Evolutionary conservation across 2,888 invertebrate genomes (phyloP).

Genomic region (Platynereis dumerilii): DNA sequence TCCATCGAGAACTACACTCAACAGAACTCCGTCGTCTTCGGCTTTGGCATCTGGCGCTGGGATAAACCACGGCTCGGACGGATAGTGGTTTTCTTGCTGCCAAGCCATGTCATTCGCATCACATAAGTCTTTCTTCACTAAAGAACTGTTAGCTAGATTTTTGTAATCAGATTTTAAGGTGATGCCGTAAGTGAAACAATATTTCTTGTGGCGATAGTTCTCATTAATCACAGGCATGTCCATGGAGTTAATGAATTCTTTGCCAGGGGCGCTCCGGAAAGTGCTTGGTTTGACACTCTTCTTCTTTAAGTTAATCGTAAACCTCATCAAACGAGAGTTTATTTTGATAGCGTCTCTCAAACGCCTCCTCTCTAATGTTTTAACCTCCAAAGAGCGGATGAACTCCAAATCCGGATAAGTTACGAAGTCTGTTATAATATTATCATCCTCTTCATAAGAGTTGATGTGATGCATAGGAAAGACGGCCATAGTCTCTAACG

Average conservation of each 20-base stretch:
- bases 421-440: slow-evolving; percentile 47
- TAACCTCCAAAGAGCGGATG: slow-evolving; percentile 44
- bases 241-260: slow-evolving; percentile 40
- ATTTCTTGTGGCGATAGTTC: slow-evolving; percentile 43
- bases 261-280: slow-evolving; percentile 29
- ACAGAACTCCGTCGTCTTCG: slow-evolving; percentile 56
- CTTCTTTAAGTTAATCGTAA: slow-evolving; percentile 40
- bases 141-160: slow-evolving; percentile 42
- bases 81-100: slow-evolving; percentile 44
- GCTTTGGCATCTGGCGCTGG: slow-evolving; percentile 39
- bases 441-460: slow-evolving; percentile 45
- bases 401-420: slow-evolving; percentile 49
- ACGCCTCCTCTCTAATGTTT: slow-evolving; percentile 39
- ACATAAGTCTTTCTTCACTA: slow-evolving; percentile 56
- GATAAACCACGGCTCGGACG: slow-evolving; percentile 54
- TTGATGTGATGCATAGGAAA: slow-evolving; percentile 58
- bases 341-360: slow-evolving; percentile 44
- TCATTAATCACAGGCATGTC: slow-evolving; percentile 58
- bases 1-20: slow-evolving; percentile 53
- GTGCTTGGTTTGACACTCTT: slow-evolving; percentile 24
- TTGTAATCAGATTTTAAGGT: slow-evolving; percentile 47
- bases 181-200: slow-evolving; percentile 55
- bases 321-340: slow-evolving; percentile 46
- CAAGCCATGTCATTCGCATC: slow-evolving; percentile 40
- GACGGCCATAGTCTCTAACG: slow-evolving; percentile 42